Conservation (phyloP, 2,797 vertebrate genomes). For the Sebastes trivittatus region DNA sequence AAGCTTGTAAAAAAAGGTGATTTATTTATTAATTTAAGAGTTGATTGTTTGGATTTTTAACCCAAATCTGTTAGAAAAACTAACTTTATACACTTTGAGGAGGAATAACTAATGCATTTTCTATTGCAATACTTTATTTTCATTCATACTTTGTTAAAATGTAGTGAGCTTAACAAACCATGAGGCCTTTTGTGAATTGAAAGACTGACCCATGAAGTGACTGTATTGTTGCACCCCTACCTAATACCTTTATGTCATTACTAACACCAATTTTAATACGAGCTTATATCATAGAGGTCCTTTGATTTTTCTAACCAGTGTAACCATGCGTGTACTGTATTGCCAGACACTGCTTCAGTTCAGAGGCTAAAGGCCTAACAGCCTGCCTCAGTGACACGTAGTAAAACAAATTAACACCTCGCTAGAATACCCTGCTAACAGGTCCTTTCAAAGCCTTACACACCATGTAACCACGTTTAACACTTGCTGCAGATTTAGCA, state of each 20-base stretch:
- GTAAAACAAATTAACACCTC: slow-evolving; percentile 85
- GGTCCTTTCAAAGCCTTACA: slow-evolving; percentile 68
- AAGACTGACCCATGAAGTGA: neutral
- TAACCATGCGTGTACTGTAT: neutral
- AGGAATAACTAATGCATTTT: neutral
- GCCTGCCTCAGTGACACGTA: slow-evolving; percentile 77
- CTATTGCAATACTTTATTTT: neutral
- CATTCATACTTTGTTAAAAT: neutral
- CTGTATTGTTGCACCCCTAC: neutral
- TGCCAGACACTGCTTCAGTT: slow-evolving; percentile 66
- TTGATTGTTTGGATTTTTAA: neutral
- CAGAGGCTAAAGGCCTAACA: slow-evolving; percentile 77
- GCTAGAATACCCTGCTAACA: slow-evolving; percentile 69
- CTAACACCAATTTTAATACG: neutral
- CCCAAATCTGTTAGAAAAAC: neutral
- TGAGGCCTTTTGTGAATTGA: neutral
- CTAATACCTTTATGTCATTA: neutral
- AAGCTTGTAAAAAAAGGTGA: neutral
- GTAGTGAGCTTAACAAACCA: neutral
- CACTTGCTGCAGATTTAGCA: slow-evolving; percentile 55
- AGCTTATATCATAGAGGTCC: neutral
- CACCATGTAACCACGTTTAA: slow-evolving; percentile 58
- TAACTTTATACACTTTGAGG: neutral
- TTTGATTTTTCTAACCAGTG: neutral
- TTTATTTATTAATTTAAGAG: neutral